These are phyloP conservation scores for Patiria miniata DNA, from an alignment of 35 echinoderm and acorn worm species.

Conservation along the genomic window DNA sequence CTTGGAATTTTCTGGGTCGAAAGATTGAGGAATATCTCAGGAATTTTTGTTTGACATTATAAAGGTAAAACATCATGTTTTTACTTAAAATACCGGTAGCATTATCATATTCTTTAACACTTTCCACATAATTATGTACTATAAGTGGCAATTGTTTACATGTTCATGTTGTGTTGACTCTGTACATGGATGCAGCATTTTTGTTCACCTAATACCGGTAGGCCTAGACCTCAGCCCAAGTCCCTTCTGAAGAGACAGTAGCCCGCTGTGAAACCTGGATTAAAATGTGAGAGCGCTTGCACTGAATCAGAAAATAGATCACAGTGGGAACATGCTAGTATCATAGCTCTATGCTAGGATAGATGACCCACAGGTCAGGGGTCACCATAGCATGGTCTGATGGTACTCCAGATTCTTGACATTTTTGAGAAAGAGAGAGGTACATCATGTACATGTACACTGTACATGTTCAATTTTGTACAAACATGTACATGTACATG, in stretches of 20 bases:
- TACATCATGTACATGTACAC: background rate
- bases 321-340: no score
- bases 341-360: no score
- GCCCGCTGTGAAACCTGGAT: background rate
- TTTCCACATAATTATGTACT: no score
- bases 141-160: no score
- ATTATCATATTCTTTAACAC: no score
- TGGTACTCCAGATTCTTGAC: background rate
- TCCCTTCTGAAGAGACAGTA: background rate
- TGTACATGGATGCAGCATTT: background rate
- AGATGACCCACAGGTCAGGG: conserved; percentile 15
- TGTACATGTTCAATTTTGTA: background rate
- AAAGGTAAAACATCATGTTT: no score
- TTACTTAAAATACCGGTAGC: no score
- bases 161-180: no score
- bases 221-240: background rate
- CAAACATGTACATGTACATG: no score
- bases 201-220: background rate
- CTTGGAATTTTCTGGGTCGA: no score
- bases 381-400: background rate
- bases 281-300: background rate
- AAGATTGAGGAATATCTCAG: no score
- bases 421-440: background rate
- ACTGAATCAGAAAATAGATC: background rate
- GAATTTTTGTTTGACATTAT: no score